Percentiles rank a stretch among this genome's conserved stretches.
Evolutionary conservation across 2,888 invertebrate species (phyloP).

Genomic region (Muschampia plurimacula): DNA sequence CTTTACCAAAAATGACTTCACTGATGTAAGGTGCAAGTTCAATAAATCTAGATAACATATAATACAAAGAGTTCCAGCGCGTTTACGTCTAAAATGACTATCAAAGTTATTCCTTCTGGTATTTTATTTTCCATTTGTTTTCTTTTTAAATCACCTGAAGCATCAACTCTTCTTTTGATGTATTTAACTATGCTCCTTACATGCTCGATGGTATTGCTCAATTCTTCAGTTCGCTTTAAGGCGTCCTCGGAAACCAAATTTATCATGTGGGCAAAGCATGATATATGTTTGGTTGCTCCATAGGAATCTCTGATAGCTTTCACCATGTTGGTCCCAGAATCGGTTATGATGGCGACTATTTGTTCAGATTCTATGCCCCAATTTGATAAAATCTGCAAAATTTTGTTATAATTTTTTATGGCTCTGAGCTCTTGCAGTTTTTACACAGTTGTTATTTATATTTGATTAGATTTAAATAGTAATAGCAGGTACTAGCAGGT

Average conservation of each 20-base stretch:
- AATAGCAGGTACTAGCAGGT: too few species aligned
- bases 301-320: too few species aligned
- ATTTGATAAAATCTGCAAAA: too few species aligned
- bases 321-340: too few species aligned
- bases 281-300: neutral
- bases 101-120: neutral
- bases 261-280: neutral
- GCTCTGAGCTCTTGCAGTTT: too few species aligned
- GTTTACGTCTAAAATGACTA: neutral
- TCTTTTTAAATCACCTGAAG: neutral
- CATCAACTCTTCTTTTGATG: neutral
- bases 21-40: constrained; percentile 18
- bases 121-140: neutral
- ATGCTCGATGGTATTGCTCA: neutral
- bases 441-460: too few species aligned
- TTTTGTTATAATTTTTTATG: too few species aligned
- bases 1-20: constrained; percentile 48
- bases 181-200: neutral
- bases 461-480: too few species aligned
- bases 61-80: neutral
- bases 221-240: neutral
- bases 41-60: neutral
- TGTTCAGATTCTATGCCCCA: too few species aligned
- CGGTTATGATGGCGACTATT: too few species aligned
- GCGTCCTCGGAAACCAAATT: neutral